These are phyloP conservation scores for Euspilapteryx auroguttella DNA, from an alignment of 2,888 invertebrate species.

Conservation along the genomic window DNA sequence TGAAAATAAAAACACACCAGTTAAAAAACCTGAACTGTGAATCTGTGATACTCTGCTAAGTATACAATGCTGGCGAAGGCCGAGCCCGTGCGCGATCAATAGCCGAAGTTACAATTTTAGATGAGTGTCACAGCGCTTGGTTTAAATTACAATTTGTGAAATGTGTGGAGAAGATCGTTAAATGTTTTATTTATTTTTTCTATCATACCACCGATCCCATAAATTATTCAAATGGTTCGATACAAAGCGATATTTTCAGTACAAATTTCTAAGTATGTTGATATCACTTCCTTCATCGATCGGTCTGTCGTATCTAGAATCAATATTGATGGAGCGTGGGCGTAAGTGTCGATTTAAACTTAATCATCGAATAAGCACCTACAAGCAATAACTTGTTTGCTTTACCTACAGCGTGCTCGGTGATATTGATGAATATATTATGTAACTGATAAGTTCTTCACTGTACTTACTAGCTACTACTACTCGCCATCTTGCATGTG, in stretches of 20 bases:
- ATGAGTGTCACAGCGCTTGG: slow-evolving; percentile 25
- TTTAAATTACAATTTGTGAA: slow-evolving; percentile 30
- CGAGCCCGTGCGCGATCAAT: slow-evolving; percentile 25
- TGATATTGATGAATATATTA: too few relatives aligned
- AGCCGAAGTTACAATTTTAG: slow-evolving; percentile 33
- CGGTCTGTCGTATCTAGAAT: slow-evolving; percentile 27
- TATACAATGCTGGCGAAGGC: too few relatives aligned
- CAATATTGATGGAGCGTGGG: slow-evolving; percentile 53
- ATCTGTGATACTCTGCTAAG: too few relatives aligned
- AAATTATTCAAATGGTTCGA: slow-evolving; percentile 16
- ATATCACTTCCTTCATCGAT: slow-evolving; percentile 35
- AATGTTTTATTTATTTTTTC: too few relatives aligned
- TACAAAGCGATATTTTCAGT: slow-evolving; percentile 33
- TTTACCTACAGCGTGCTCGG: slow-evolving; percentile 5
- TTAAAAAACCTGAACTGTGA: too few relatives aligned
- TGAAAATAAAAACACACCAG: too few relatives aligned
- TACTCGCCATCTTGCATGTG: too few relatives aligned
- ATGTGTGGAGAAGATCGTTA: slow-evolving; percentile 20
- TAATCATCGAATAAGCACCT: slow-evolving; percentile 31
- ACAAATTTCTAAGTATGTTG: slow-evolving; percentile 47
- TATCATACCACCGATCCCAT: too few relatives aligned
- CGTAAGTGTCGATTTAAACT: slow-evolving; percentile 32
- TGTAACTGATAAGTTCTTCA: too few relatives aligned
- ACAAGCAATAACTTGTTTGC: slow-evolving; percentile 1
- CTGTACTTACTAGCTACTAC: too few relatives aligned